phyloP scores from a whole-genome alignment of 2,113 vertebrate species.

The Tretioscincus oriximinensis region DNA sequence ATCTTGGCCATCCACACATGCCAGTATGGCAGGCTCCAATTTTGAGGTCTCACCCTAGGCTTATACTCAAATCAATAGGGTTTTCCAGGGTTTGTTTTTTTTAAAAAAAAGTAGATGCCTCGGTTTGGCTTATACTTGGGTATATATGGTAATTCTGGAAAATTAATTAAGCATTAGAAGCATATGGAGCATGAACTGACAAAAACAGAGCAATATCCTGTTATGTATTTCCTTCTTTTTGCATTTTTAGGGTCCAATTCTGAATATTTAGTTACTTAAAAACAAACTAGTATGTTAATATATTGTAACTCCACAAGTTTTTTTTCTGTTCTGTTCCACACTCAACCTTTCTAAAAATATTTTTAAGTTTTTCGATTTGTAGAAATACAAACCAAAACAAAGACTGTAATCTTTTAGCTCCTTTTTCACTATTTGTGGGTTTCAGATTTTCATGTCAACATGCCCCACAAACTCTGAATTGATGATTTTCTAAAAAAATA shows the following conservation, averaged over 20 bases:
- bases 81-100: too few species aligned
- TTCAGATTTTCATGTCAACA: too few species aligned
- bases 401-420: neutral
- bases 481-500: rapidly evolving
- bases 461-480: neutral
- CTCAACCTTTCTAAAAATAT: neutral
- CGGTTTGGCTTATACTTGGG: too few species aligned
- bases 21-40: too few species aligned
- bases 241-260: neutral
- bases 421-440: neutral
- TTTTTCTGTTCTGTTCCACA: neutral
- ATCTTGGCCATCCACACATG: too few species aligned
- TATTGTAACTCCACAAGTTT: neutral
- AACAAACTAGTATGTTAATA: neutral
- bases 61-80: too few species aligned
- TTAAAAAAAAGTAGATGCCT: too few species aligned
- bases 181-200: neutral
- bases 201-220: neutral
- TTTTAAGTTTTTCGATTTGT: neutral
- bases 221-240: neutral
- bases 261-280: neutral
- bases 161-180: neutral
- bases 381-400: too few species aligned
- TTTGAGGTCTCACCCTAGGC: too few species aligned
- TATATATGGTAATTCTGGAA: neutral